Conservation (phyloP, 2,888 invertebrate genomes). For the Byasa hedistus region DNA sequence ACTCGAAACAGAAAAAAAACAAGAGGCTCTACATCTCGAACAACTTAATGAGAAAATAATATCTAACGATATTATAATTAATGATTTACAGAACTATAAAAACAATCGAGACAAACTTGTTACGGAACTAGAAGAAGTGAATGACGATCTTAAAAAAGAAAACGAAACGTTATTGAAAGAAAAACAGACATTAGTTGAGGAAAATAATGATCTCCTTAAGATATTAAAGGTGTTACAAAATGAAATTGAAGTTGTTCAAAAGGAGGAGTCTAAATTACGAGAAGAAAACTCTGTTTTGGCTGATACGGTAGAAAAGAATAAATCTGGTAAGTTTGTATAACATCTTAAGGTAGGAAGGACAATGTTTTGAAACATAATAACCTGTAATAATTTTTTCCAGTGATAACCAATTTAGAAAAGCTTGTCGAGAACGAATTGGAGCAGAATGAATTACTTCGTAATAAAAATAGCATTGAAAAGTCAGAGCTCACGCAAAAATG, state of each 20-base stretch:
- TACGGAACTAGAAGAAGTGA: constrained; percentile 30
- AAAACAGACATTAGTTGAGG: constrained; percentile 19
- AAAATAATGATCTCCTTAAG: constrained; percentile 28
- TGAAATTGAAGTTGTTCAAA: constrained; percentile 46
- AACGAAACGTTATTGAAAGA: constrained; percentile 17
- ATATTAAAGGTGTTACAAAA: constrained; percentile 40
- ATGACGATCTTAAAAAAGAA: constrained; percentile 12
- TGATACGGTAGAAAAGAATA: constrained; percentile 44
- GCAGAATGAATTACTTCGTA: constrained; percentile 42
- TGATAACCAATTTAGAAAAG: constrained; percentile 48
- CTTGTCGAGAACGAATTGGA: constrained; percentile 45
- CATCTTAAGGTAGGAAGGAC: background rate
- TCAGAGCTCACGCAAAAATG: constrained; percentile 48
- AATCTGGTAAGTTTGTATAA: constrained; percentile 44
- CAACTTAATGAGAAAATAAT: constrained; percentile 31
- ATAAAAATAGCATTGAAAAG: constrained; percentile 46
- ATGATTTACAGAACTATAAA: constrained; percentile 25
- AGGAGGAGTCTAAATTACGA: constrained; percentile 29
- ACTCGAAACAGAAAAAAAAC: constrained; percentile 41
- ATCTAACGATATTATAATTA: constrained; percentile 22
- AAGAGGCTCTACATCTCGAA: constrained; percentile 38
- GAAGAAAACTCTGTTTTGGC: constrained; percentile 38
- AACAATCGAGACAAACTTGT: constrained; percentile 25
- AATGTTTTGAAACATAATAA: background rate
- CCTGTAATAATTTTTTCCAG: constrained; percentile 44